These are phyloP conservation scores for Drosophila robusta DNA, from an alignment of 2,888 invertebrate species.

Conservation along the genomic window DNA sequence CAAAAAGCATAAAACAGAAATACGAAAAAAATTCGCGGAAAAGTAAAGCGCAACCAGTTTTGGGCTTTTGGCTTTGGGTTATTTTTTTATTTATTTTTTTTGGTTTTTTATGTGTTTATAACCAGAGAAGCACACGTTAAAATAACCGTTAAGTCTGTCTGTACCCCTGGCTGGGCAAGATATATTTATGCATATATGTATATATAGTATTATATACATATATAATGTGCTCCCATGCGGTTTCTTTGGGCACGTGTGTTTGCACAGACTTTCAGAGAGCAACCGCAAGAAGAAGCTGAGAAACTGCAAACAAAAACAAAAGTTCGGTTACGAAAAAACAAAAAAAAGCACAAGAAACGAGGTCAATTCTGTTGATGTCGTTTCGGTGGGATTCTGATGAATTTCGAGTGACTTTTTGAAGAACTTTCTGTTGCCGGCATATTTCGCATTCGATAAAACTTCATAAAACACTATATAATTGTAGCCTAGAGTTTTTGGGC, in stretches of 20 bases:
- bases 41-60: conserved; percentile 62
- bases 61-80: conserved; percentile 24
- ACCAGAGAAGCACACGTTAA: conserved; percentile 17
- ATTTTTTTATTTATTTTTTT: conserved; percentile 24
- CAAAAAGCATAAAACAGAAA: conserved; percentile 24
- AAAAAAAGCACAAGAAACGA: conserved; percentile 39
- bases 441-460: conserved; percentile 43
- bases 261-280: conserved; percentile 37
- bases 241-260: conserved; percentile 55
- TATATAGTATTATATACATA: conserved; percentile 1
- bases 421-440: conserved; percentile 30
- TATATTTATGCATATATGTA: conserved; percentile 1
- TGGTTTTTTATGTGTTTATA: conserved; percentile 31
- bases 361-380: conserved; percentile 47
- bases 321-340: conserved; percentile 29
- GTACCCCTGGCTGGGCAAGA: conserved; percentile 27
- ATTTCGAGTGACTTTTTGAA: conserved; percentile 38
- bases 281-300: conserved; percentile 24
- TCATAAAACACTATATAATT: conserved; percentile 10
- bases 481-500: not conserved
- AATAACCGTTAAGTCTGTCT: conserved; percentile 61
- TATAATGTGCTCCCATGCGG: conserved; percentile 10
- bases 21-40: conserved; percentile 53
- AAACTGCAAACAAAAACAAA: conserved; percentile 65
- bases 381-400: conserved; percentile 33